Evolutionary conservation across 2,113 vertebrate genomes (phyloP), one percentile per base, ranked within the genome.

Genomic region (Candoia aspera): DNA sequence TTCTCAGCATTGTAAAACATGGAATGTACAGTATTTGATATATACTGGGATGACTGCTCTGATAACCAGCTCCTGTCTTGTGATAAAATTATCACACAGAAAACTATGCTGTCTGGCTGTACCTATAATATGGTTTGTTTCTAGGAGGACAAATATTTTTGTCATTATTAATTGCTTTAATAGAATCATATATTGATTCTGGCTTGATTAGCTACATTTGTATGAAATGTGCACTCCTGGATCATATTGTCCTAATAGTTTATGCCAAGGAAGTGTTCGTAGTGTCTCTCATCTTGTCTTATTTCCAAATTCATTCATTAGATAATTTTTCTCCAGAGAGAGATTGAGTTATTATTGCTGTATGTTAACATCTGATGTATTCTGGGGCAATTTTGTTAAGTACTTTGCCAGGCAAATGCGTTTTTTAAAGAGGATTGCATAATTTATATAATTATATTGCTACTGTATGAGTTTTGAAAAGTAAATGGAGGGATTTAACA

Each of bases 361-460:
- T 90, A 57, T 55, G n/a, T 49, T 92, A 91, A 88, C 54, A 84
- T 29, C 15, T 92, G 90, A 86, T 92, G 53, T 87, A 85, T 93
- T 93, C 26, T 90, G 53, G 54, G 79, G 19, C 19, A 37, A 0
- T 91, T 92, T 58, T 79, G 17, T 64, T 83, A 88, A 88, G 42
- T 13, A 84, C 4, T 57, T 91, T 17, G 29, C 15, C 23, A 79
- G 33, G 87, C 83, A 90, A 86, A 88, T 59, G 13, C 23, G 4
- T 90, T 46, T 42, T 53, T 54, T 33, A 29, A n/a, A 26, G 46
- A 86, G 84, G 42, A 49, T 79, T 87, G 53, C 33, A 10, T 73
- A 87, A 64, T 54, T 87, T 91, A 24, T 54, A 73, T 79, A 88
- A 58, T 58, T 87, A 79, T 73, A 29, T 87, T 79, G 54, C 26